phyloP scores from a whole-genome alignment of 1,140 invertebrate genomes.

The Heliothis subflexa region DNA sequence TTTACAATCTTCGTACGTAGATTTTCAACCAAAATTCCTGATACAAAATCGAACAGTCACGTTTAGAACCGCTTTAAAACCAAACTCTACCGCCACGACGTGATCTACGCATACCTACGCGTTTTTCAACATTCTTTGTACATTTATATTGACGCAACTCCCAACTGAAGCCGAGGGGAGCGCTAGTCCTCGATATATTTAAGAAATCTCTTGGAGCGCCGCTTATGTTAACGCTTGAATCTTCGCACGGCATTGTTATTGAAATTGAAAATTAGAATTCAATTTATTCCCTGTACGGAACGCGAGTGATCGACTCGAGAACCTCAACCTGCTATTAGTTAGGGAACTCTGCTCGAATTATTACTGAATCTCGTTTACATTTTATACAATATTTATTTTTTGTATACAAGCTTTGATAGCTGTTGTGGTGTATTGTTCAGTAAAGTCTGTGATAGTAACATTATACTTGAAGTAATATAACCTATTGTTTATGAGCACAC shows the following conservation, averaged over 20 bases:
- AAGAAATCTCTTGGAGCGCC: slow-evolving; percentile 48
- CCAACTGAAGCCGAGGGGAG: slow-evolving; percentile 3
- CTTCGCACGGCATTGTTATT: slow-evolving; percentile 59
- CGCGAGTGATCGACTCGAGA: slow-evolving; percentile 51
- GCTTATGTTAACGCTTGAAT: slow-evolving; percentile 50
- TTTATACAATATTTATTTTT: background rate
- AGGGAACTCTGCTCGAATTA: slow-evolving; percentile 26
- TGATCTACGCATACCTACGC: background rate
- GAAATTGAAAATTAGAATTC: slow-evolving; percentile 70
- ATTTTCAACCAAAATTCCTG: no score
- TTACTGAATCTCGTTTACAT: slow-evolving; percentile 51
- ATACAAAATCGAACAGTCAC: no score
- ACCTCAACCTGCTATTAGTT: slow-evolving; percentile 50
- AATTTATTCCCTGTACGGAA: slow-evolving; percentile 61
- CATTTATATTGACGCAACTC: background rate
- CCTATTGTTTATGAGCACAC: no score
- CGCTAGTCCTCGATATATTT: slow-evolving; percentile 35
- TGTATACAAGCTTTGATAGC: background rate
- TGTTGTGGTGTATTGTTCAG: background rate
- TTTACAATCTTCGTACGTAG: no score
- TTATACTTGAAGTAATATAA: no score
- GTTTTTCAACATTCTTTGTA: background rate
- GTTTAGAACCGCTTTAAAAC: no score
- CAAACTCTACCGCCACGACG: background rate
- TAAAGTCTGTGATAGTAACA: background rate